These are phyloP conservation scores for Alligator sinensis DNA, from an alignment of 2,113 vertebrate species.

Conservation along the genomic window DNA sequence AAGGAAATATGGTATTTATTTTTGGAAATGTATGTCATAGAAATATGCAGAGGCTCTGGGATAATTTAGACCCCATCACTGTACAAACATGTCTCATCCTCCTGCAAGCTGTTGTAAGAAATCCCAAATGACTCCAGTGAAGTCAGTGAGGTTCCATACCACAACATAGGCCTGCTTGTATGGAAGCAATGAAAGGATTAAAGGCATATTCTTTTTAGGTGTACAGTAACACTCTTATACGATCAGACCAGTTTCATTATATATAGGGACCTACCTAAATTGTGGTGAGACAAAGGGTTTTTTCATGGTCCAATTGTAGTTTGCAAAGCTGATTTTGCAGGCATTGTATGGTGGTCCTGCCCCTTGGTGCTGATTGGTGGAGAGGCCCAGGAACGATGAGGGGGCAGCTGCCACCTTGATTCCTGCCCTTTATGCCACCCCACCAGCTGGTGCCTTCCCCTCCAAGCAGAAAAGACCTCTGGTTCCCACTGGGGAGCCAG, in stretches of 20 bases:
- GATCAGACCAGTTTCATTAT: background rate
- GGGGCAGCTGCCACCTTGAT: too few relatives aligned
- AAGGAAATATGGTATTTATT: background rate
- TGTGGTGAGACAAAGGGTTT: too few relatives aligned
- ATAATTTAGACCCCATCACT: background rate
- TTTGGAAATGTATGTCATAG: background rate
- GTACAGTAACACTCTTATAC: background rate
- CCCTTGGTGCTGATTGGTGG: too few relatives aligned
- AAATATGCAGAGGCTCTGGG: background rate
- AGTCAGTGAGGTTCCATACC: background rate
- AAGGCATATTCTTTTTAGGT: background rate
- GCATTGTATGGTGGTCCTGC: too few relatives aligned
- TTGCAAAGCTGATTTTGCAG: too few relatives aligned
- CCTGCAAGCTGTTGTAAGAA: background rate
- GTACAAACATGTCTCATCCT: background rate
- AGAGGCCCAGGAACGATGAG: too few relatives aligned
- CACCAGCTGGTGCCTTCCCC: too few relatives aligned
- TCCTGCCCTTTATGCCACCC: too few relatives aligned
- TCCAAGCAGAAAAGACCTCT: too few relatives aligned
- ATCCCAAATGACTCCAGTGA: background rate
- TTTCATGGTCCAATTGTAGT: too few relatives aligned
- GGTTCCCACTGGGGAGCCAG: too few relatives aligned
- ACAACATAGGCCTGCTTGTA: background rate
- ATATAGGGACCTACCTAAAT: too few relatives aligned
- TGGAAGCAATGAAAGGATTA: background rate